These are phyloP conservation scores for Drosophila paramelanica DNA, from an alignment of 2,888 invertebrate genomes.

Conservation along the genomic window DNA sequence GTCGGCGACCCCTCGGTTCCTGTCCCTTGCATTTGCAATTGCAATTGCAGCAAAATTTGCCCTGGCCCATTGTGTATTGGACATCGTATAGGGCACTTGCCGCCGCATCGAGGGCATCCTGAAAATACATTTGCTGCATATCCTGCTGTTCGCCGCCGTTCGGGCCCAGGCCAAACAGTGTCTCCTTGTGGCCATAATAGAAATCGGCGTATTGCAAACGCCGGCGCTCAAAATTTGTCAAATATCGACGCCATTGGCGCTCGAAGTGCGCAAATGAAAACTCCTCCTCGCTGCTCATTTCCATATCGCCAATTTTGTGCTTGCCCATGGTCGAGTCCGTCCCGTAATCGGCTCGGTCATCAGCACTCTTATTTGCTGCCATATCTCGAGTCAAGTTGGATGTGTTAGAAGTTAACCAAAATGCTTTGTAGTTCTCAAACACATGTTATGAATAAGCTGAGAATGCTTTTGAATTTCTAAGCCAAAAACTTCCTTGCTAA, in stretches of 20 bases:
- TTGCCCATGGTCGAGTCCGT: not conserved
- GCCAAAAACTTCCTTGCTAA: not conserved
- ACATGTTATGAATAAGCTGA: slow-evolving; percentile 10
- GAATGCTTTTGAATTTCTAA: not conserved
- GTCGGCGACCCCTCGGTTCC: not conserved
- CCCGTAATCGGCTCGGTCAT: not conserved
- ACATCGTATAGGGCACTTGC: not conserved
- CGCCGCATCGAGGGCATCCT: slow-evolving; percentile 5
- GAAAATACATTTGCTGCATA: not conserved
- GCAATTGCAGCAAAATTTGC: not conserved
- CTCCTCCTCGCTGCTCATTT: slow-evolving; percentile 15
- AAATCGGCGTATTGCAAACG: slow-evolving; percentile 12
- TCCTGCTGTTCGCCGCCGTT: not conserved
- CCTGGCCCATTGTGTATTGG: not conserved
- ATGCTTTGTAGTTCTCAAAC: slow-evolving; percentile 14
- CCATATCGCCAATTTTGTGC: not conserved
- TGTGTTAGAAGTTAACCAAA: slow-evolving; percentile 5
- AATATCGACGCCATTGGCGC: slow-evolving; percentile 31
- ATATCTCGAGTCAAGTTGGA: slow-evolving; percentile 10
- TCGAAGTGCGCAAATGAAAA: slow-evolving; percentile 37
- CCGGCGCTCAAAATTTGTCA: slow-evolving; percentile 31
- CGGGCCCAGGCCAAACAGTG: slow-evolving; percentile 2
- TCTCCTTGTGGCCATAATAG: slow-evolving; percentile 4
- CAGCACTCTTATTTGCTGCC: slow-evolving; percentile 11
- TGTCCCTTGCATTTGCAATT: not conserved